phyloP scores from a whole-genome alignment of 2,888 invertebrate species.

The Philonicus albiceps region DNA sequence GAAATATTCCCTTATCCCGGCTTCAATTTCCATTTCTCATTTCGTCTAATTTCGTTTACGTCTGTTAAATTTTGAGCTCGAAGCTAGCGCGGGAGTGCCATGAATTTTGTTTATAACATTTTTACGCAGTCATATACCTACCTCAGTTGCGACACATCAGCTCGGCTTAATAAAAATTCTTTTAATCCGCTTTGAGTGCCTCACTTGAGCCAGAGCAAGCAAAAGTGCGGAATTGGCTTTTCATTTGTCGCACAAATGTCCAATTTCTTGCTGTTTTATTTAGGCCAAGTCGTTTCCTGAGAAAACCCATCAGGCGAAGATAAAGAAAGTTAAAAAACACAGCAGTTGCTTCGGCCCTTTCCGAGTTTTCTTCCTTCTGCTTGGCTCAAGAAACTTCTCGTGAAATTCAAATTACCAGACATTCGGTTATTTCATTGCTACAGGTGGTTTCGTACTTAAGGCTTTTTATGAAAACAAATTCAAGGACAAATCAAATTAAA shows the following conservation, averaged over 20 bases:
- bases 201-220: background rate
- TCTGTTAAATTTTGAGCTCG: background rate
- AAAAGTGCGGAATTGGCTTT: background rate
- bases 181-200: constrained; percentile 2
- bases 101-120: constrained; percentile 14
- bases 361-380: background rate
- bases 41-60: constrained; percentile 32
- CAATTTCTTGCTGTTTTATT: background rate
- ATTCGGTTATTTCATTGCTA: background rate
- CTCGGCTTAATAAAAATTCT: constrained; percentile 14
- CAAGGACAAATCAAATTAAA: background rate
- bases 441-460: background rate
- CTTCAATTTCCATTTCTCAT: constrained; percentile 32
- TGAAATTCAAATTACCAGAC: background rate
- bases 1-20: background rate
- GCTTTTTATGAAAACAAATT: background rate
- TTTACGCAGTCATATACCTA: background rate
- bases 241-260: background rate
- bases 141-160: background rate
- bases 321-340: background rate
- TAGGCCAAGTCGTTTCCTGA: background rate
- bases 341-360: background rate
- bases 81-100: background rate
- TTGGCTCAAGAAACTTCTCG: background rate
- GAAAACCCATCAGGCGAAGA: background rate